These are phyloP conservation scores for Peromyscus aztecus DNA, from an alignment of 2,797 vertebrate genomes.

Conservation along the genomic window DNA sequence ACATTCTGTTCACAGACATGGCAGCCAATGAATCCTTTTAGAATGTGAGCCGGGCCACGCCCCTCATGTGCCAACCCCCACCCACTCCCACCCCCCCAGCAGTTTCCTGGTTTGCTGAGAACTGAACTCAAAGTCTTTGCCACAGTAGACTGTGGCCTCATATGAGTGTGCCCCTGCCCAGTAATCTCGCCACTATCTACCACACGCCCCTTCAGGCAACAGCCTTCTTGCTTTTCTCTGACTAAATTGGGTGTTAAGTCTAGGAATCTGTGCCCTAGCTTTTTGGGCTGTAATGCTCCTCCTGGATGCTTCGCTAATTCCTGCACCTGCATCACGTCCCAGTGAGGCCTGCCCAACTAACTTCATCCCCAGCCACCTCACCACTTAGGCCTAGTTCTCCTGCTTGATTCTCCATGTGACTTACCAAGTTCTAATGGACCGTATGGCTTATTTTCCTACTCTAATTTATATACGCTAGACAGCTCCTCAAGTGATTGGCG, in stretches of 20 bases:
- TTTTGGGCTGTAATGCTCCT: not conserved
- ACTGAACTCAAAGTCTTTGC: conserved; percentile 26
- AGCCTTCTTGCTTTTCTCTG: not conserved
- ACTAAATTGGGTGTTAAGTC: not conserved
- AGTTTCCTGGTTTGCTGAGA: conserved; percentile 48
- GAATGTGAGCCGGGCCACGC: not conserved
- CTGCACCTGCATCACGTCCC: not conserved
- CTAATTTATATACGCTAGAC: not conserved
- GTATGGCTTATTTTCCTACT: not conserved
- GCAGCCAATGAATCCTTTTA: conserved; percentile 28
- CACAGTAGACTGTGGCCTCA: not conserved
- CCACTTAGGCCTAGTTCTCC: not conserved
- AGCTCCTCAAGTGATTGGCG: not conserved
- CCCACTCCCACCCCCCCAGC: not conserved
- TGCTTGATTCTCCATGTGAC: not conserved
- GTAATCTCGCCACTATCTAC: not conserved
- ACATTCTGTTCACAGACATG: conserved; percentile 44
- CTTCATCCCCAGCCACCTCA: not conserved
- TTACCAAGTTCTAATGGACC: not conserved
- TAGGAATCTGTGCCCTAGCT: not conserved
- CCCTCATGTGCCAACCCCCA: not conserved
- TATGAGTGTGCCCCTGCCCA: not conserved
- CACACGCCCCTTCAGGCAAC: not conserved
- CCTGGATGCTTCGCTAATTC: not conserved
- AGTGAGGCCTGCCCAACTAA: not conserved